phyloP scores from a whole-genome alignment of 2,113 vertebrate species.

The Oenanthe melanoleuca region DNA sequence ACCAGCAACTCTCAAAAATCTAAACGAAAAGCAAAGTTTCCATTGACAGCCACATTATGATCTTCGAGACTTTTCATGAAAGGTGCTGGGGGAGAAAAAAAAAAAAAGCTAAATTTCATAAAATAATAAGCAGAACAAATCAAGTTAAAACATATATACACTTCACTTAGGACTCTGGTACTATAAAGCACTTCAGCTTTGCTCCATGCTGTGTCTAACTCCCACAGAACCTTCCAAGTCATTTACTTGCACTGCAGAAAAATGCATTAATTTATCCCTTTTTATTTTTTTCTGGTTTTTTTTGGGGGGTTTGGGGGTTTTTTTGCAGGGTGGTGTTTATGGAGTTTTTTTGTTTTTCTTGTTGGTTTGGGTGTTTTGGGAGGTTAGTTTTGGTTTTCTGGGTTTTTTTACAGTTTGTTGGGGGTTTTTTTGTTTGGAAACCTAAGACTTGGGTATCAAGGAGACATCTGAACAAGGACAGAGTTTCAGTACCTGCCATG shows the following conservation, averaged over 20 bases:
- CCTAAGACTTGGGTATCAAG: not conserved
- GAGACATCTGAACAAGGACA: not conserved
- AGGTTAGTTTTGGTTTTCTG: not conserved
- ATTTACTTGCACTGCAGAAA: not conserved
- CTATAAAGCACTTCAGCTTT: conserved; percentile 4
- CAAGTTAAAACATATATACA: not conserved
- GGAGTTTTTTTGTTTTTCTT: too few relatives aligned
- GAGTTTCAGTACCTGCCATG: not conserved
- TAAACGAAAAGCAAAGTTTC: not conserved
- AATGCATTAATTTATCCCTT: not conserved
- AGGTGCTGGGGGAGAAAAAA: not conserved
- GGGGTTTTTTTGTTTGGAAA: not conserved
- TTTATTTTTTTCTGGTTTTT: not conserved
- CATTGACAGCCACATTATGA: not conserved
- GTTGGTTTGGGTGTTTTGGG: not conserved
- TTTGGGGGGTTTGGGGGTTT: not conserved
- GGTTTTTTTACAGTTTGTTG: not conserved
- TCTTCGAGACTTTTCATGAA: not conserved
- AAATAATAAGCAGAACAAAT: not conserved
- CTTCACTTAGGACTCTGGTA: not conserved
- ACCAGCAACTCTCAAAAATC: not conserved
- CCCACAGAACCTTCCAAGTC: not conserved
- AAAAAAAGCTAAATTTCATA: not conserved
- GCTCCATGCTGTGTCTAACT: not conserved
- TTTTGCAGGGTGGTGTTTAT: fast-evolving